phyloP scores from a whole-genome alignment of 2,113 vertebrate species.

The Festucalex cinctus region DNA sequence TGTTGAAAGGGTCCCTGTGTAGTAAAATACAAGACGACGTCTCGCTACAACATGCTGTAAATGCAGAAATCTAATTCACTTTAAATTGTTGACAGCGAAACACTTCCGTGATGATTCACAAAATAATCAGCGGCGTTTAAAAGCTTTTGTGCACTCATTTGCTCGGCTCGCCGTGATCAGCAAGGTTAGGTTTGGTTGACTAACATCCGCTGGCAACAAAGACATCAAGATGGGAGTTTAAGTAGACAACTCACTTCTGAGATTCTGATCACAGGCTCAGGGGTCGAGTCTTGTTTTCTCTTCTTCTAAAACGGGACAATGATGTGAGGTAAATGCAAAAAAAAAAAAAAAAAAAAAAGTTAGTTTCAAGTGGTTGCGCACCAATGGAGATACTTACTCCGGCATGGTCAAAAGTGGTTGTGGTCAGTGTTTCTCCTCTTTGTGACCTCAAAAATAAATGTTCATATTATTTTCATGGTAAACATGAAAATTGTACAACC shows the following conservation, averaged over 20 bases:
- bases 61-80: background rate
- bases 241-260: constrained; percentile 58
- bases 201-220: constrained; percentile 52
- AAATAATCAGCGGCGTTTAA: background rate
- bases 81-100: background rate
- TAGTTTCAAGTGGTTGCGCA: too few relatives aligned
- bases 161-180: constrained; percentile 44
- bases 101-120: background rate
- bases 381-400: constrained; percentile 58
- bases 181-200: constrained; percentile 46
- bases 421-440: constrained; percentile 38
- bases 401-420: constrained; percentile 58
- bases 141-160: background rate
- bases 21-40: constrained; percentile 51
- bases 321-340: too few relatives aligned
- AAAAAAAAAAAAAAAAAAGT: too few relatives aligned
- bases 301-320: constrained; percentile 70
- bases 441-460: constrained; percentile 44
- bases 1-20: constrained; percentile 37
- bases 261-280: constrained; percentile 53
- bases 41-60: constrained; percentile 9
- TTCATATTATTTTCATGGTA: background rate
- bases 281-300: constrained; percentile 71
- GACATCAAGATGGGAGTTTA: background rate
- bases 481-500: background rate